A percentile compares a stretch with the other conserved stretches of the same genome.
Evolutionary conservation across 2,797 vertebrate species (phyloP).

Genomic region (Pogoniulus pusillus): DNA sequence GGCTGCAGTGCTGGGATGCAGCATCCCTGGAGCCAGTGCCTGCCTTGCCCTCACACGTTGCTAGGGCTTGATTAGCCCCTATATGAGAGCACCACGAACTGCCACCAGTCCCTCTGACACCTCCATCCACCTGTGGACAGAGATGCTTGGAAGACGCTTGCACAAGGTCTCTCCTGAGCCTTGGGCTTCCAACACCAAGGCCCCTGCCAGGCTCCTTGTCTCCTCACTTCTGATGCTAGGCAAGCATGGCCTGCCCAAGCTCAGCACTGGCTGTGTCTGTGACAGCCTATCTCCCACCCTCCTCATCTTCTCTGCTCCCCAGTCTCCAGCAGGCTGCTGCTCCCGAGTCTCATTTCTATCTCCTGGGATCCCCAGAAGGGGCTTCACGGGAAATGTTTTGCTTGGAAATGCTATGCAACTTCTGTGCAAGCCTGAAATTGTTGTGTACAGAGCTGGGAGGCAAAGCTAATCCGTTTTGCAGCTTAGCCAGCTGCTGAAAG

Average conservation of each 20-base stretch:
- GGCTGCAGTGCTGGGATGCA: not conserved
- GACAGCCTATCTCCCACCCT: not conserved
- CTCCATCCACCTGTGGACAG: accelerated
- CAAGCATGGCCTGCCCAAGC: not conserved
- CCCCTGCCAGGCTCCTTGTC: not conserved
- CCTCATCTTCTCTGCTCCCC: not conserved
- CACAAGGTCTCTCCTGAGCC: not conserved
- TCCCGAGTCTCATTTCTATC: not conserved
- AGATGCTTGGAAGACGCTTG: not conserved
- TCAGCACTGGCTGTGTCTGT: not conserved
- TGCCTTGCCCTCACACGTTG: not conserved
- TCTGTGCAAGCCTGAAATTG: conserved; percentile 8
- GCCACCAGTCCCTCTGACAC: not conserved
- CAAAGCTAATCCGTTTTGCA: conserved; percentile 25
- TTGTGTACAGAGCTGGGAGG: conserved; percentile 9
- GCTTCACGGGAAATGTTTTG: not conserved
- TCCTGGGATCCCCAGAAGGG: not conserved
- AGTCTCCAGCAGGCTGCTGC: not conserved
- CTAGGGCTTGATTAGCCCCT: not conserved
- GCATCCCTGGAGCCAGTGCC: not conserved
- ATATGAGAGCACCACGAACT: not conserved
- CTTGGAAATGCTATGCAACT: not conserved
- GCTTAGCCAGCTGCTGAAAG: conserved; percentile 24
- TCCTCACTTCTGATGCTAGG: not conserved
- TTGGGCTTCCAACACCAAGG: not conserved